phyloP scores from a whole-genome alignment of 2,113 vertebrate species.

The Microtus pennsylvanicus region DNA sequence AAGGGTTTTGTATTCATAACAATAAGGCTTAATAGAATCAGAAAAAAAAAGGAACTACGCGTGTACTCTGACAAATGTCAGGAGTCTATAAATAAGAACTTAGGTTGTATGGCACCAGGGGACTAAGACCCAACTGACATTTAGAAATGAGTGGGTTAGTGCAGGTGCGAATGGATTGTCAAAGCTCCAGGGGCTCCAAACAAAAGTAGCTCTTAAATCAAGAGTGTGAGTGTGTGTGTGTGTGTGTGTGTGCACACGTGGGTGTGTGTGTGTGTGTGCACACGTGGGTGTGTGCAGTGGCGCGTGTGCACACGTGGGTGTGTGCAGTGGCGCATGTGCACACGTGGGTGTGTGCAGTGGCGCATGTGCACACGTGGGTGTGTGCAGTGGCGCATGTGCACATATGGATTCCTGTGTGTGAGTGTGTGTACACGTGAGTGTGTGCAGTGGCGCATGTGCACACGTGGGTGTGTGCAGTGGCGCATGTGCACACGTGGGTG shows the following conservation, averaged over 20 bases:
- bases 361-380: not conserved
- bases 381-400: not conserved
- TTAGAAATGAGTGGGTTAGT: constrained; percentile 64
- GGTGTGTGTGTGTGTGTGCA: not conserved
- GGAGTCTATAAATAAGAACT: constrained; percentile 50
- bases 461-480: no score
- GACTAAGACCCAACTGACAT: constrained; percentile 62
- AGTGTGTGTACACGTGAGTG: no score
- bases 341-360: not conserved
- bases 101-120: constrained; percentile 52
- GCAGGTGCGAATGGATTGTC: constrained; percentile 54
- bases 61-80: constrained; percentile 50
- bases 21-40: constrained; percentile 62
- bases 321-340: no score
- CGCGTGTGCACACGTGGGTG: not conserved
- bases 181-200: constrained; percentile 53
- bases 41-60: constrained; percentile 47
- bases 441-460: not conserved
- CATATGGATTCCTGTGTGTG: not conserved
- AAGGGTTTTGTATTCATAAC: constrained; percentile 52
- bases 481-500: no score
- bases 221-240: not conserved
- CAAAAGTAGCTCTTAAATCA: not conserved
- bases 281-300: not conserved
- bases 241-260: no score